Base-by-base conservation (phyloP, 2,113 vertebrate genomes). In the Spheniscus mendiculus region DNA sequence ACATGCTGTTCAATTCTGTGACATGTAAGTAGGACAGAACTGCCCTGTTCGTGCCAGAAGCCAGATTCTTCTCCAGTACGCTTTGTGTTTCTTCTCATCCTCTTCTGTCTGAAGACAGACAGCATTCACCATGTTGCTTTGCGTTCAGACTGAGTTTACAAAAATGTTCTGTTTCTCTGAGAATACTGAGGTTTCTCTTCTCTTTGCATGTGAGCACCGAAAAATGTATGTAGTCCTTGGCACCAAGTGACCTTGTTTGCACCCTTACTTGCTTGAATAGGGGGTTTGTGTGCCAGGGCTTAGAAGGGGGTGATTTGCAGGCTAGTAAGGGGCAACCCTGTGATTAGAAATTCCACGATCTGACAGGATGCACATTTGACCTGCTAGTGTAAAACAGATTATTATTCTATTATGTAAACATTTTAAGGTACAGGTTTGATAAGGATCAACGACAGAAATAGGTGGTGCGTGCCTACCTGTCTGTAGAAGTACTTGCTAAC, bases 211-310 rank as follows among this genome's bases (percentile, higher is more conserved):
- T 62, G 61, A 87, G 34, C 5, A 8, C 49, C 5, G 13, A 84
- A 93, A 96, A 96, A 89, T 72, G 66, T 47, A 87, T 21, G 40
- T 86, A 71, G 65, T 76, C 86, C 61, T 84, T 79, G 83, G 86
- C 83, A 91, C 77, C 27, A 58, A 79, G 69, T 96, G 93, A 94
- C 97, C 97, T 97, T 85, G 91, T 96, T 96, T 96, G 96, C 90
- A 95, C 94, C 30, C 78, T 91, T 94, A 32, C 36, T 83, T 76
- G 32, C 89, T 96, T 97, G 91, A 97, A 96, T 94, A 97, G 88
- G 79, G 45, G 83, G 73, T 56, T 82, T 97, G 94, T 96, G 74
- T 94, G 81, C 81, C 84, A 87, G 89, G 91, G 66, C 87, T 95
- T 96, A 95, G 87, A 69, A 94, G 58, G 62, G 58, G 50, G 81